phyloP scores from a whole-genome alignment of 2,113 vertebrate genomes.

The Cichladusa arquata region DNA sequence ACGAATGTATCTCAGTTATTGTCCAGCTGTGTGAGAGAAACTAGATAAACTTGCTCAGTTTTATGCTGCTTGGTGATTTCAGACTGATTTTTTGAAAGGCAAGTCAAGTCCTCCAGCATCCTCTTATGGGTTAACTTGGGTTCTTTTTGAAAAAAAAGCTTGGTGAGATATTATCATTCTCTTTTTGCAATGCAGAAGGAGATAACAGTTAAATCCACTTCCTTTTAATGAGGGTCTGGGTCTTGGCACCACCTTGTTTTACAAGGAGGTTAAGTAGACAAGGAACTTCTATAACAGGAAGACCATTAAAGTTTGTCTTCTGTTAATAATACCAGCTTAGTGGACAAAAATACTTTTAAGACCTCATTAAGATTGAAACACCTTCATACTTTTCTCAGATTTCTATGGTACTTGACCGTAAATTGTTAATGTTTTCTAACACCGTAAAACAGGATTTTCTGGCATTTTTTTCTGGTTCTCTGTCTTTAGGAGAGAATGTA shows the following conservation, averaged over 20 bases:
- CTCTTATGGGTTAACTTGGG: not conserved
- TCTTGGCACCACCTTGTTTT: not conserved
- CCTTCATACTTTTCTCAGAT: not conserved
- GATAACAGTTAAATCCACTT: not conserved
- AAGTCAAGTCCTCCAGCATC: constrained; percentile 12
- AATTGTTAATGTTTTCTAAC: not conserved
- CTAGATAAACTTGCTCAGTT: not conserved
- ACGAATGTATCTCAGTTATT: not conserved
- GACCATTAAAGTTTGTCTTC: not conserved
- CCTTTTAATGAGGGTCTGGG: not conserved
- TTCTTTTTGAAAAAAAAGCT: not conserved
- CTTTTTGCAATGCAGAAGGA: not conserved
- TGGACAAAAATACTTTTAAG: not conserved
- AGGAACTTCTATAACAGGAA: not conserved
- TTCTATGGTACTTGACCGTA: not conserved
- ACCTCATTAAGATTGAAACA: not conserved
- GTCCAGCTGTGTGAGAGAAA: not conserved
- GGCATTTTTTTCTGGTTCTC: not conserved
- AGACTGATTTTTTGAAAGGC: not conserved
- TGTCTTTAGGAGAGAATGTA: not conserved
- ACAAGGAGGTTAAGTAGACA: not conserved
- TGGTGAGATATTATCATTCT: not conserved
- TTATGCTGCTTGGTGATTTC: not conserved
- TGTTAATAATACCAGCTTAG: not conserved
- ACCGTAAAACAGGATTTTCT: not conserved